These are phyloP conservation scores for Cephalopterus ornatus DNA, from an alignment of 2,113 vertebrate species.

Conservation along the genomic window DNA sequence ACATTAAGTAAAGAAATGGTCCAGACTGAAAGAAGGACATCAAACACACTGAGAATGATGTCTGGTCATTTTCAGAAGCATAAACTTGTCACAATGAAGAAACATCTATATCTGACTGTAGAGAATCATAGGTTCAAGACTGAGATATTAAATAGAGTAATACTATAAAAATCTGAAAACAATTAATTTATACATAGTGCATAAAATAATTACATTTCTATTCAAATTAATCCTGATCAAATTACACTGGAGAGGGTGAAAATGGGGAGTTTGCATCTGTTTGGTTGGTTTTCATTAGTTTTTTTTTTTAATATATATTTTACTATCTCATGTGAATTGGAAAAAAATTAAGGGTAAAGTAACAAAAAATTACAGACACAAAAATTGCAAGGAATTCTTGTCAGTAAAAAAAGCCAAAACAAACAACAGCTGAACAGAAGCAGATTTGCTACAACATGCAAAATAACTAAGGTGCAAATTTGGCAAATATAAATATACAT, in stretches of 20 bases:
- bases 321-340: not conserved
- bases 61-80: not conserved
- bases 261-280: rapidly evolving
- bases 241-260: not conserved
- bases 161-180: not conserved
- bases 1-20: not conserved
- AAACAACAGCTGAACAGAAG: not conserved
- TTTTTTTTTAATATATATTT: not conserved
- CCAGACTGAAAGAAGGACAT: not conserved
- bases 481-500: not conserved
- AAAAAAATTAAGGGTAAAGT: not conserved
- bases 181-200: not conserved
- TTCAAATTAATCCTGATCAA: not conserved
- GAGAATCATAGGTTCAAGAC: not conserved
- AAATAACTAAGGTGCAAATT: not conserved
- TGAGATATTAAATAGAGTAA: not conserved
- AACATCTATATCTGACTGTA: not conserved
- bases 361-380: not conserved
- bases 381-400: not conserved
- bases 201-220: not conserved
- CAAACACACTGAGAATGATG: not conserved
- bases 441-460: not conserved
- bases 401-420: not conserved
- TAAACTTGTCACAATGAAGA: not conserved
- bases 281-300: not conserved